These are phyloP conservation scores for Isotomurus palustris DNA, from an alignment of 2,888 invertebrate species.

Conservation along the genomic window DNA sequence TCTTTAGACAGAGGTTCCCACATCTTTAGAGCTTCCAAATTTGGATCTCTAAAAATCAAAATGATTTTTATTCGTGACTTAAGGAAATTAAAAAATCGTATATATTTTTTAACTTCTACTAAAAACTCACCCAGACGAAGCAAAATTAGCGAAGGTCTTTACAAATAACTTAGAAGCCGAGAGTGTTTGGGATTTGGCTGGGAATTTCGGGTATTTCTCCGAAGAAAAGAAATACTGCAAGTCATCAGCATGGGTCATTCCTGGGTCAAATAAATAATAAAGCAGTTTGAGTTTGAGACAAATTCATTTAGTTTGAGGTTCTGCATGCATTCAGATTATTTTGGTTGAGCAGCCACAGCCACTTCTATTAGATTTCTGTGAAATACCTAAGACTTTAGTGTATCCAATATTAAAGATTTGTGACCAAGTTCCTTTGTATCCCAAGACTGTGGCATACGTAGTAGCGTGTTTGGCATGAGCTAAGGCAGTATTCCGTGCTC, in stretches of 20 bases:
- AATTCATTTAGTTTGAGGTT: too few relatives aligned
- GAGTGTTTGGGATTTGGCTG: conserved; percentile 12
- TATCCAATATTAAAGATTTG: conserved; percentile 21
- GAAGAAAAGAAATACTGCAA: conserved; percentile 19
- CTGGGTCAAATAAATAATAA: not conserved
- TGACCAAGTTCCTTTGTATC: conserved; percentile 22
- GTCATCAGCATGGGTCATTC: conserved; percentile 28
- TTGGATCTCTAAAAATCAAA: conserved; percentile 17
- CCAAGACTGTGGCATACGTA: conserved; percentile 15
- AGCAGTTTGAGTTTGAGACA: not conserved
- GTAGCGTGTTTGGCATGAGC: conserved; percentile 21
- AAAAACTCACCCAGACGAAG: conserved; percentile 15
- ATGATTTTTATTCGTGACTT: too few relatives aligned
- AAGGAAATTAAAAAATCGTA: too few relatives aligned
- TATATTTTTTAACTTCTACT: too few relatives aligned
- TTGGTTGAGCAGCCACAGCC: too few relatives aligned
- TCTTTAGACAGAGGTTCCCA: conserved; percentile 14
- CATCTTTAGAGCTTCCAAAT: conserved; percentile 7
- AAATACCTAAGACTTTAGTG: conserved; percentile 21
- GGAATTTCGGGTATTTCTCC: conserved; percentile 22
- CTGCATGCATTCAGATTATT: too few relatives aligned
- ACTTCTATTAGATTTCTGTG: too few relatives aligned
- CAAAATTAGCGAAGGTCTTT: conserved; percentile 16
- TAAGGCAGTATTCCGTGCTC: conserved; percentile 15
- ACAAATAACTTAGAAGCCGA: conserved; percentile 17